Conservation (phyloP, 37 sponge, comb jelly and placozoan species). For the Eunapius fragilis region DNA sequence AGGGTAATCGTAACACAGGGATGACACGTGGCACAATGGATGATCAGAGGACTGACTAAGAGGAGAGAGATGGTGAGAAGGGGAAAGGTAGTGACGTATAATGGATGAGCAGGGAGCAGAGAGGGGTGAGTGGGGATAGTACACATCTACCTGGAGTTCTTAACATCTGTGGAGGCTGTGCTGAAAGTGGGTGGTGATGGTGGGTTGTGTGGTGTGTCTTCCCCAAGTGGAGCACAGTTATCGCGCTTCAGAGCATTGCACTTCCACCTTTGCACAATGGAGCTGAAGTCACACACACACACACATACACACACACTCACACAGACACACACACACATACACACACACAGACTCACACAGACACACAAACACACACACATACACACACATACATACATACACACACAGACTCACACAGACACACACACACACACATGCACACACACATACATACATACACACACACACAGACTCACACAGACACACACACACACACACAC, state of each 20-base stretch:
- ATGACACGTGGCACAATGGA: background rate
- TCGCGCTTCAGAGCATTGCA: background rate
- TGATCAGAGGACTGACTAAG: background rate
- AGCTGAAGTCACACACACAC: background rate
- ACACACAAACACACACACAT: background rate
- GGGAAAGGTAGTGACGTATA: too few species aligned
- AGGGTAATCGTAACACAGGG: slow-evolving; percentile 75
- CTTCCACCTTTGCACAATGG: slow-evolving; percentile 7
- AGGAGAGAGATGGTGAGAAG: background rate
- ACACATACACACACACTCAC: background rate
- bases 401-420: background rate
- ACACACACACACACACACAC: slow-evolving; percentile 25
- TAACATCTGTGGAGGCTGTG: background rate
- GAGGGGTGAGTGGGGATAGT: background rate
- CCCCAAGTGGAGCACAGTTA: background rate
- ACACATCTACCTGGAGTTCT: background rate
- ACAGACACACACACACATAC: slow-evolving; percentile 22
- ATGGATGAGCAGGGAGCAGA: background rate
- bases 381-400: background rate
- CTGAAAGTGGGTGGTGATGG: background rate
- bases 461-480: slow-evolving; percentile 11
- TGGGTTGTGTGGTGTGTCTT: background rate
- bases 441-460: slow-evolving; percentile 6
- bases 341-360: background rate
- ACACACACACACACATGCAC: background rate